Percentiles rank a stretch among this genome's conserved stretches.
phyloP scores from a whole-genome alignment of 2,888 invertebrate genomes.

The Tinea trinotella region DNA sequence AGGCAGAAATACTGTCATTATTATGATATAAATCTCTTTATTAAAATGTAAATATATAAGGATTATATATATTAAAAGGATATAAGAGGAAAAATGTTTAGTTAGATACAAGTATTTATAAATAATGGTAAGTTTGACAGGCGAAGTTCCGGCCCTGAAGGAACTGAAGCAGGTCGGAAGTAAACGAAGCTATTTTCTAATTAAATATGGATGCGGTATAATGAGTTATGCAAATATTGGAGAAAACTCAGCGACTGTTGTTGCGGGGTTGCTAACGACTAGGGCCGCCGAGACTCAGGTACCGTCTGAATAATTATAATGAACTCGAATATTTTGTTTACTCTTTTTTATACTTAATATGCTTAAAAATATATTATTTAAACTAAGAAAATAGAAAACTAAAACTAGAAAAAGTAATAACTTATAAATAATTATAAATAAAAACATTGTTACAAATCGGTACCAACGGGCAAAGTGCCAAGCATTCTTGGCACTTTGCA shows the following conservation, averaged over 20 bases:
- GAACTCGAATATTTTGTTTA: slow-evolving; percentile 37
- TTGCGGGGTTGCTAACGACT: slow-evolving; percentile 23
- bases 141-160: slow-evolving; percentile 14
- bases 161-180: slow-evolving; percentile 36
- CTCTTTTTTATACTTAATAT: background rate
- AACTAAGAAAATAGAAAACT: too few species aligned
- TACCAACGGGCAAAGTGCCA: too few species aligned
- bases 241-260: slow-evolving; percentile 18
- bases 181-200: slow-evolving; percentile 41
- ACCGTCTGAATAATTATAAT: background rate
- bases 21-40: too few species aligned
- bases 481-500: too few species aligned
- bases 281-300: slow-evolving; percentile 23
- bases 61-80: too few species aligned
- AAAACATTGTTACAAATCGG: too few species aligned
- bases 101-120: background rate
- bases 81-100: too few species aligned
- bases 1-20: too few species aligned
- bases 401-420: too few species aligned
- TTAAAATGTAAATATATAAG: too few species aligned
- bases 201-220: slow-evolving; percentile 69
- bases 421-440: slow-evolving; percentile 51
- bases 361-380: slow-evolving; percentile 21
- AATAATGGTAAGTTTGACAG: slow-evolving; percentile 1
- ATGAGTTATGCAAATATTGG: slow-evolving; percentile 64